Base-by-base conservation (phyloP, 2,888 invertebrate genomes). In the Molorchus minor region DNA sequence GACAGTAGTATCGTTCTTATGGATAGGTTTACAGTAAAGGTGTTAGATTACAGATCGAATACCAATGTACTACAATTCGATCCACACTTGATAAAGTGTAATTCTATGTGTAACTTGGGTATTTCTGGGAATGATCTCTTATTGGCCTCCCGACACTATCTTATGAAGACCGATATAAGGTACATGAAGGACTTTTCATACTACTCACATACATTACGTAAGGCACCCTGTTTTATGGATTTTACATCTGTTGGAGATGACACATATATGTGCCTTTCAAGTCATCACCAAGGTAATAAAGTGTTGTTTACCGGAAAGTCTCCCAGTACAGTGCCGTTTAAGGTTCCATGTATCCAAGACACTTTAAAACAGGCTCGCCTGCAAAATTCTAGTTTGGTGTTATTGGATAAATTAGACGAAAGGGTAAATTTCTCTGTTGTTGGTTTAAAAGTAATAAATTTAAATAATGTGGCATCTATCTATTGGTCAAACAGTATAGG, bases 151-250 rank as follows among this genome's bases (percentile, higher is more conserved):
- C 49, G 64, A 45, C 72, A 71, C 57, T 71, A 71, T 55, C 30
- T 71, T 1, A 49, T 71, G 29, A 71, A 67, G 62, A 59, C 67
- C 8, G 69, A 71, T 64, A 36, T 69, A 21, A 53, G 70, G 21
- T 10, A 56, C 15, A 41, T 64, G 8, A 36, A 68, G 38, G 36
- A 69, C 33, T 16, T 56, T 12, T 57, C 36, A 7, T 35, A 66
- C 33, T 69, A 65, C 47, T 62, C 69, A 15, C 72, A 72, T 56
- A 57, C 65, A 4, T 36, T 71, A 35, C 56, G 49, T n/a, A 35
- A 52, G 33, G 44, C 69, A 21, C 71, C 73, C 7, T 61, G 68
- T 53, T 72, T 69, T 41, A 64, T 72, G 51, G 71, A 72, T 61
- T 44, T 65, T 17, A 16, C 64, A 1, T 46, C 30, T n/a, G 46